Percentiles rank a stretch among this genome's conserved stretches.
These are phyloP conservation scores for Eremophila alpestris DNA, from an alignment of 2,797 vertebrate species.

Conservation along the genomic window DNA sequence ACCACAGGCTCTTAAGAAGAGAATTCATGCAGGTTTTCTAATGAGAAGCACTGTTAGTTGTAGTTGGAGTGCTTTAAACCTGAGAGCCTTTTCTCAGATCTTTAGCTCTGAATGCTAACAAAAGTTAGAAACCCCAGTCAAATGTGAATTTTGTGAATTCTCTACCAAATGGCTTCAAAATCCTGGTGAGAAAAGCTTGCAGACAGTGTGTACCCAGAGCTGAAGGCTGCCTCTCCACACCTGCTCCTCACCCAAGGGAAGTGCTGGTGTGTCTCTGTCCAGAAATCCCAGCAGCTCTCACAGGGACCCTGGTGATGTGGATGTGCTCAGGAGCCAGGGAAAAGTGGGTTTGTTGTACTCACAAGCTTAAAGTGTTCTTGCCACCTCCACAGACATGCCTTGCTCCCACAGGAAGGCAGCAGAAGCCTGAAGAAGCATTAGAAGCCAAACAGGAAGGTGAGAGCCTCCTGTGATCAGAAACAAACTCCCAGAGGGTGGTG, in stretches of 20 bases:
- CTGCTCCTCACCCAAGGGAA: background rate
- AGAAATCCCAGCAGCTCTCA: background rate
- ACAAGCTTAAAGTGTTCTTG: background rate
- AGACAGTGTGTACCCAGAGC: background rate
- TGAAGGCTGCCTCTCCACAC: background rate
- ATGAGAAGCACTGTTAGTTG: background rate
- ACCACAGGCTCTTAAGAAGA: background rate
- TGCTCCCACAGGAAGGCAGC: background rate
- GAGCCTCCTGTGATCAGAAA: background rate
- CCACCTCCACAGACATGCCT: background rate
- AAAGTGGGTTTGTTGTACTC: background rate
- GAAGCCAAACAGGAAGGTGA: background rate
- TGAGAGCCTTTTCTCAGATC: background rate
- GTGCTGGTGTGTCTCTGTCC: background rate
- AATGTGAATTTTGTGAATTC: background rate
- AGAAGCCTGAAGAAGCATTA: background rate
- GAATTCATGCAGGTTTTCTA: background rate
- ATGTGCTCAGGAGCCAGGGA: background rate
- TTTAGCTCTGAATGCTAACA: background rate
- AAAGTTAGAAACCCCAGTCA: background rate
- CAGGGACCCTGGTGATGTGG: fast-evolving
- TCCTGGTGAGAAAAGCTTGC: background rate
- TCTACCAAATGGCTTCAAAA: background rate
- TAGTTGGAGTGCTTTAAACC: background rate
- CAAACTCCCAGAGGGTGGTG: background rate